Evolutionary conservation across 2,113 vertebrate species (phyloP).

Genomic region (Mastomys coucha): DNA sequence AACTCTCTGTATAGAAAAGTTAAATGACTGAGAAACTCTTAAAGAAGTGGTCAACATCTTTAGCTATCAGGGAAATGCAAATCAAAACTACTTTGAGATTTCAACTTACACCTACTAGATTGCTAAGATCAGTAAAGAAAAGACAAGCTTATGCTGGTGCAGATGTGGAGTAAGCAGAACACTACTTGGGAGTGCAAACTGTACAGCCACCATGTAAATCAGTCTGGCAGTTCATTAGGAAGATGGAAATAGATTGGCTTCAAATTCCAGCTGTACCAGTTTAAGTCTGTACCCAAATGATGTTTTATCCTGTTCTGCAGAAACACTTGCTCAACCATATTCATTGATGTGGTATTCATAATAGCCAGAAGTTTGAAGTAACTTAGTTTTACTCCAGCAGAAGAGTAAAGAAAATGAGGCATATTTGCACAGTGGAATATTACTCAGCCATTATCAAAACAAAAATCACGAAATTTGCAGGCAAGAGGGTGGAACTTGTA

Average conservation of each 20-base stretch:
- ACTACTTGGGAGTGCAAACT: neutral
- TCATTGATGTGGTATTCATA: neutral
- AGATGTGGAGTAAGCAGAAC: neutral
- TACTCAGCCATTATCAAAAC: neutral
- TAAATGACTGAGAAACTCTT: neutral
- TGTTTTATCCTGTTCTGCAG: neutral
- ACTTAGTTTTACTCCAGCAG: neutral
- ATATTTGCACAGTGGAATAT: neutral
- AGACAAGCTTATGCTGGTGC: neutral
- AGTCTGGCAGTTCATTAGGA: neutral
- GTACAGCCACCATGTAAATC: neutral
- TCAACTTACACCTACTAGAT: neutral
- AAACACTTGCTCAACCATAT: neutral
- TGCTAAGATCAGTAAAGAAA: neutral
- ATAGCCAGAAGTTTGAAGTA: neutral
- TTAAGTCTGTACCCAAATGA: neutral
- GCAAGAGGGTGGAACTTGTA: too few relatives aligned
- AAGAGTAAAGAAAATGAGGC: neutral
- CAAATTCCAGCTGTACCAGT: neutral
- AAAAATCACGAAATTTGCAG: neutral
- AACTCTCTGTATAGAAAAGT: neutral
- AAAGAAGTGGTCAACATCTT: neutral
- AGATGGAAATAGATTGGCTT: neutral
- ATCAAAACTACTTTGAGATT: neutral
- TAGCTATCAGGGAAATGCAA: neutral